Base-by-base conservation (phyloP, 2,888 invertebrate genomes). In the Gastracanthus pulcherrimus region DNA sequence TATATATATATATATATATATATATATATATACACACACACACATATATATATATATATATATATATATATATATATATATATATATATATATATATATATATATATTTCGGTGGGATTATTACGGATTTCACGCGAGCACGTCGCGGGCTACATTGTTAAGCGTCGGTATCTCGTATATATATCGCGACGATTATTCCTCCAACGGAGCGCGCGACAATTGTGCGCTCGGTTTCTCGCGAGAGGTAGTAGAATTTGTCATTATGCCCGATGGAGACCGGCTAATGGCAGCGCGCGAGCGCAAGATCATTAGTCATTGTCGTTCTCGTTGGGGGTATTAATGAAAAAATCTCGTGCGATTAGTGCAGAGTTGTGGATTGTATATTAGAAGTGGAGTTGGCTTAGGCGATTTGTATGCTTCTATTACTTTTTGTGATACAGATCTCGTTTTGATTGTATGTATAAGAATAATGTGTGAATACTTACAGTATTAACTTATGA, bases 161-260 rank as follows among this genome's bases (percentile, higher is more conserved):
- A 55, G 23, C 4, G n/a, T 9, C 55, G 55, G 26, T 55, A 55
- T 55, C 55, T 26, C 5, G 9, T 11, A 26, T 2, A 13, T 9
- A 7, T 55, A 55, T 55, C 55, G 55, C 26, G 26, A 13, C 45
- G 66, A 66, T 41, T 41, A 16, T 38, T 13, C 1, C 13, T 41
- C 66, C 26, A 13, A 19, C 7, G 34, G 19, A 26, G 7, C 41
- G 9, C 3, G 64, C 7, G 41, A 67, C 66, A 9, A 38, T 23
- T 38, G 19, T 23, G 7, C 55, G 55, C 23, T 23, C 55, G 26
- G 9, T 19, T 9, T 19, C 19, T 7, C 51, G 51, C 11, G 9
- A 23, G 7, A n/a, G 19, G 36, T n/a, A 19, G 34, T 70, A 70
- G n/a, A n/a, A n/a, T 70, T 70, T 70, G 70, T 70, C 55, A 55